phyloP scores from a whole-genome alignment of 2,797 vertebrate genomes.

The Anabacerthia variegaticeps region DNA sequence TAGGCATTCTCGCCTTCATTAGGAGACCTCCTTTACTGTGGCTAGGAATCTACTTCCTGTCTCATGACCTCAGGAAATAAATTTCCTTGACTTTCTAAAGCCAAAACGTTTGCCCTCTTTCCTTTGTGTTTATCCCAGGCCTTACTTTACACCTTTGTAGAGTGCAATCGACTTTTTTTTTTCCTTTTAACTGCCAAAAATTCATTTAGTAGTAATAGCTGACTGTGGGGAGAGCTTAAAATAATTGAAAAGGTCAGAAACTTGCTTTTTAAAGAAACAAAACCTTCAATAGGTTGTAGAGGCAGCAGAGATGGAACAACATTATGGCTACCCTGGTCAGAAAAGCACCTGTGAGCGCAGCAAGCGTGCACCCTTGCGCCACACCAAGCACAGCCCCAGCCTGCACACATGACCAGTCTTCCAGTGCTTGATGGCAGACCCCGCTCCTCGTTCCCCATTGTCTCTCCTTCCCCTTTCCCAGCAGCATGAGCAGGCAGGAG shows the following conservation, averaged over 20 bases:
- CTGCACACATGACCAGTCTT: neutral
- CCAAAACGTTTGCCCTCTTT: conserved; percentile 81
- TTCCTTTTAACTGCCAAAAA: conserved; percentile 61
- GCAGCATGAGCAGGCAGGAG: neutral
- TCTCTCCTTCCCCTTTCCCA: neutral
- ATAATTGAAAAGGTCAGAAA: neutral
- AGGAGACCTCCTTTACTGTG: conserved; percentile 75
- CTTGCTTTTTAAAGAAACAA: conserved; percentile 1
- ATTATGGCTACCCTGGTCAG: neutral
- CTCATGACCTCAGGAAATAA: conserved; percentile 86
- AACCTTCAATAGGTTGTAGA: neutral
- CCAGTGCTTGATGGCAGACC: neutral
- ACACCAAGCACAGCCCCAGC: neutral
- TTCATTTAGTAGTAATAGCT: conserved; percentile 26
- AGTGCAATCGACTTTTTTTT: conserved; percentile 51
- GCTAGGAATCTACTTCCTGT: conserved; percentile 84
- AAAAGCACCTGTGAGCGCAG: neutral
- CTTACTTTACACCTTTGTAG: conserved; percentile 61
- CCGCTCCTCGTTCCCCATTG: rapidly evolving
- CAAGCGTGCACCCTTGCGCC: rapidly evolving
- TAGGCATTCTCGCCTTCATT: conserved; percentile 71
- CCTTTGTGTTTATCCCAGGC: conserved; percentile 70
- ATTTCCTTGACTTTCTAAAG: conserved; percentile 85
- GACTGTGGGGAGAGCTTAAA: conserved; percentile 38
- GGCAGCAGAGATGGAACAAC: neutral